These are phyloP conservation scores for Zapus hudsonius DNA, from an alignment of 2,113 vertebrate genomes.

Conservation along the genomic window DNA sequence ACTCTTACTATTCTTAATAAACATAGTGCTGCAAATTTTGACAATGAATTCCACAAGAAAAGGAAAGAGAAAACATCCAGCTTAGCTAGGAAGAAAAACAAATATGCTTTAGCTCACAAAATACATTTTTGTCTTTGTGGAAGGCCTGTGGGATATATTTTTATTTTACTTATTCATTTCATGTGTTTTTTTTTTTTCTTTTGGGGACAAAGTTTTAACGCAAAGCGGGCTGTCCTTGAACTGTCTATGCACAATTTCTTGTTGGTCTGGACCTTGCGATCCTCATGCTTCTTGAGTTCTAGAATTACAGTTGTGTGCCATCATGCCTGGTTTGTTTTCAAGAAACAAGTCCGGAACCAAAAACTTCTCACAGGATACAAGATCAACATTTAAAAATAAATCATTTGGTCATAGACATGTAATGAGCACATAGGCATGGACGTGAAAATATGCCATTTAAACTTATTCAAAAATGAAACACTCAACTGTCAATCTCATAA, in stretches of 20 bases:
- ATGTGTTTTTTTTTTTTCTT: no score
- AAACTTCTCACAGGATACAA: neutral
- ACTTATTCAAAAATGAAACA: neutral
- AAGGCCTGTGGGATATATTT: neutral
- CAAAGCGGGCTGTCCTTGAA: neutral
- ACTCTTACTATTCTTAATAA: neutral
- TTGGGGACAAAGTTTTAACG: no score
- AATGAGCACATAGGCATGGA: neutral
- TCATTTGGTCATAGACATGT: neutral
- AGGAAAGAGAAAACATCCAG: neutral
- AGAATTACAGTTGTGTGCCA: neutral
- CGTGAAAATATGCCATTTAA: conserved; percentile 1
- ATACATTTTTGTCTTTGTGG: neutral
- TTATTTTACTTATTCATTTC: neutral
- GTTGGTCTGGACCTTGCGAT: neutral
- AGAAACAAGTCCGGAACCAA: neutral
- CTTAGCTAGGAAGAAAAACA: neutral
- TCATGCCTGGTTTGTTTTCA: neutral
- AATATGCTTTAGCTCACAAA: neutral
- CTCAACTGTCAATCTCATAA: neutral
- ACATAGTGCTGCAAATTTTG: neutral
- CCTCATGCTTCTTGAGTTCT: neutral
- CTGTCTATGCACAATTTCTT: neutral
- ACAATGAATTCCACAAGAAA: neutral
- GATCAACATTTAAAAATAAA: neutral